These are phyloP conservation scores for Griposia aprilina DNA, from an alignment of 2,888 invertebrate genomes.

Conservation along the genomic window DNA sequence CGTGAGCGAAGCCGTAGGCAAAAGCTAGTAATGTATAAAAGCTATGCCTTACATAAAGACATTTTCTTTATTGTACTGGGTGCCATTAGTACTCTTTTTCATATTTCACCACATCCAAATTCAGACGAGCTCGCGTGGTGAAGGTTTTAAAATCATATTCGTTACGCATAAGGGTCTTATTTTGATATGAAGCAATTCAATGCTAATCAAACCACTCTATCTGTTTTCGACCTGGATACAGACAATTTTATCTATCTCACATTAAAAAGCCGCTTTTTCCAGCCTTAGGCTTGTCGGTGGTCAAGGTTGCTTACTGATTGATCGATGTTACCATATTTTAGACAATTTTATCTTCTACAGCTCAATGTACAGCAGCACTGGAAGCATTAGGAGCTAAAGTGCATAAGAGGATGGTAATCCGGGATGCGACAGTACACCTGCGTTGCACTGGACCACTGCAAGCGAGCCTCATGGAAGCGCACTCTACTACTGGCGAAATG, in stretches of 20 bases:
- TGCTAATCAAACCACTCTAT: constrained; percentile 14
- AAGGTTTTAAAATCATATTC: neutral
- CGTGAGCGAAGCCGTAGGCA: too few species aligned
- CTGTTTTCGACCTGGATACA: constrained; percentile 22
- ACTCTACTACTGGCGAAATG: constrained; percentile 91
- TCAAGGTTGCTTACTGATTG: neutral
- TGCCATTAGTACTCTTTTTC: neutral
- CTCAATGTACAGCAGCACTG: constrained; percentile 82
- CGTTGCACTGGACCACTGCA: constrained; percentile 82
- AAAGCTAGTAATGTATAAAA: too few species aligned
- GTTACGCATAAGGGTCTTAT: too few species aligned
- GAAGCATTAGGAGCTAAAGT: constrained; percentile 85
- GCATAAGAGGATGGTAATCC: constrained; percentile 84
- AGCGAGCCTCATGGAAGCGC: constrained; percentile 90
- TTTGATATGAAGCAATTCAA: neutral
- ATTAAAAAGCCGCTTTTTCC: neutral
- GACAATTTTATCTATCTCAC: neutral
- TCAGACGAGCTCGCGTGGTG: neutral
- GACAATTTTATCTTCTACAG: constrained; percentile 66
- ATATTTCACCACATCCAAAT: neutral
- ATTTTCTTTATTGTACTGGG: too few species aligned
- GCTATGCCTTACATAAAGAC: too few species aligned
- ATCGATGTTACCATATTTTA: neutral
- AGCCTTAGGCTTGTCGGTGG: too few species aligned
- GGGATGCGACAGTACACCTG: constrained; percentile 88